These are phyloP conservation scores for Sterna hirundo DNA, from an alignment of 2,113 vertebrate species.

Conservation along the genomic window DNA sequence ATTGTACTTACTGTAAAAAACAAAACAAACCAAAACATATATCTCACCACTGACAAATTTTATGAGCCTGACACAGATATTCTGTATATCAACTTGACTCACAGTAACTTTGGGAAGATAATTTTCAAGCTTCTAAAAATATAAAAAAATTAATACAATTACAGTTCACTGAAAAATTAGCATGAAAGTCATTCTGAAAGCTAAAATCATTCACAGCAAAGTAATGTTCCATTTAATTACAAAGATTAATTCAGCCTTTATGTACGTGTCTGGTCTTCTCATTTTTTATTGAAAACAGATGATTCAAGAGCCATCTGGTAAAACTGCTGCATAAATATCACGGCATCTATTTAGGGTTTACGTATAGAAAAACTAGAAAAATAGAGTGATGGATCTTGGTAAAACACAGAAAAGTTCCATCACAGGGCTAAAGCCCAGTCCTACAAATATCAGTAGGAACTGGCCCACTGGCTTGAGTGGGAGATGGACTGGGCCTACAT, in stretches of 20 bases:
- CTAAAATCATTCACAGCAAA: constrained; percentile 70
- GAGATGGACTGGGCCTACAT: not conserved
- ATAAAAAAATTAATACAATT: constrained; percentile 67
- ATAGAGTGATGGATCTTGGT: not conserved
- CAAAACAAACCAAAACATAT: not conserved
- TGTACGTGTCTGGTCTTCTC: constrained; percentile 57
- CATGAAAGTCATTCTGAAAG: constrained; percentile 73
- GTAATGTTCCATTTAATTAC: constrained; percentile 78
- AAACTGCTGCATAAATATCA: constrained; percentile 37
- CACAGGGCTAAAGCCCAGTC: not conserved
- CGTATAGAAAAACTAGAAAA: not conserved
- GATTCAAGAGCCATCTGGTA: constrained; percentile 74
- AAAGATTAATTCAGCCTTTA: constrained; percentile 77
- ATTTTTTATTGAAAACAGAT: constrained; percentile 72
- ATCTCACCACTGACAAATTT: not conserved
- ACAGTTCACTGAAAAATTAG: constrained; percentile 74
- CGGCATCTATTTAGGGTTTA: constrained; percentile 51
- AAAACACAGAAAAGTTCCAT: not conserved
- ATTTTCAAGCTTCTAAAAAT: constrained; percentile 67
- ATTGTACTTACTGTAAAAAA: not conserved
- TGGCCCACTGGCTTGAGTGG: not conserved
- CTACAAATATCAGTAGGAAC: not conserved
- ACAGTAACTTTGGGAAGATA: constrained; percentile 38
- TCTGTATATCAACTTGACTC: constrained; percentile 2
- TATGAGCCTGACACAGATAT: constrained; percentile 18